Base-by-base conservation (phyloP, 1,140 invertebrate genomes). In the Formica exsecta region DNA sequence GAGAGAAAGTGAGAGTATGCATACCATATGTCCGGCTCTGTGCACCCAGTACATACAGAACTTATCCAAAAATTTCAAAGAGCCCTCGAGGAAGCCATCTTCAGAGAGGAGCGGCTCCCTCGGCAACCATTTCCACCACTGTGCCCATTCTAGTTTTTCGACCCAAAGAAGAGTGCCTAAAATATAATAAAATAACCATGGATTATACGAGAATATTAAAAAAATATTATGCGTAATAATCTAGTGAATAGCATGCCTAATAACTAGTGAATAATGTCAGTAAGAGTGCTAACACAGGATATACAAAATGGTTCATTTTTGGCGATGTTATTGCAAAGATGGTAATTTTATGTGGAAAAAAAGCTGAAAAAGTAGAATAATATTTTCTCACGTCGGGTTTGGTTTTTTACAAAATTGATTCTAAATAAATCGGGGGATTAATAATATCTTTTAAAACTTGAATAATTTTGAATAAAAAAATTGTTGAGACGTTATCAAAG, bases 41-140 rank as follows among this genome's bases (percentile, higher is more conserved):
- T 97, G 95, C 36, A 98, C 96, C 97, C 97, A 98, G 91, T 97
- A 98, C 92, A 98, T 96, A 41, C 95, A 94, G 64, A 98, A 97
- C 81, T 97, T 97, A 36, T 96, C 96, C 54, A 96, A 96, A 1
- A 93, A 93, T 90, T 97, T 97, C 38, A 96, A 95, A 89, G 97
- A 98, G 19, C 97, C 97, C 90, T 97, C 97, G 41, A 97, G 95
- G 9, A 95, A 32, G 32, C 32, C 93, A 5, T 95, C 92, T 75
- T 97, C 91, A 84, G 96, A 95, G 90, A 95, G 95, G 41, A 98
- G 95, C 3, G 96, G 95, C 6, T 87, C 68, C 19, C 97, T 96
- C 0, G 91, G 80, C 1, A 96, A 93, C 1, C 90, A 93, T 32
- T 93, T 91, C 94, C 97, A 98, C 3, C 3, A 0, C 92, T 89